A percentile compares a stretch with the other conserved stretches of the same genome.
Conservation (phyloP, 2,797 vertebrate species). For the Falco columbarius region DNA sequence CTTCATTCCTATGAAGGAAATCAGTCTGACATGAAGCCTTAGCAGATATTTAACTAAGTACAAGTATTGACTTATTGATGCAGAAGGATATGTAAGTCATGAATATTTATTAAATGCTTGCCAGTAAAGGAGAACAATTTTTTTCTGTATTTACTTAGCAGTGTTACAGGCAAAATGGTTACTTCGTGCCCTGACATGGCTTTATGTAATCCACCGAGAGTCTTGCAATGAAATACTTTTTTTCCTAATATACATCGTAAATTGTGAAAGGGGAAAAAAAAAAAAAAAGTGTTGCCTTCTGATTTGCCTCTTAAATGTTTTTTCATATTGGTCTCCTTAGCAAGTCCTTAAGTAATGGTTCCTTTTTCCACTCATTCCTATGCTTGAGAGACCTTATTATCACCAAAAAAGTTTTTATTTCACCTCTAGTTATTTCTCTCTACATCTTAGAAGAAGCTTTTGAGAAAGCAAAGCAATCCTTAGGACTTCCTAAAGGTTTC, state of each 20-base stretch:
- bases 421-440: background rate
- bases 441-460: background rate
- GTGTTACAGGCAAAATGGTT: background rate
- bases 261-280: background rate
- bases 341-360: background rate
- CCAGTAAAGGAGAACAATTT: background rate
- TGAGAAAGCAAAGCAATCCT: background rate
- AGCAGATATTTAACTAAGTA: background rate
- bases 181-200: background rate
- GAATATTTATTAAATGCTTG: background rate
- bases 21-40: background rate
- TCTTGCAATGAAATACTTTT: background rate
- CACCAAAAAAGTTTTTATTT: background rate
- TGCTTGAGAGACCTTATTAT: background rate
- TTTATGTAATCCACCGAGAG: background rate
- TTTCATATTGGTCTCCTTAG: background rate
- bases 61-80: background rate
- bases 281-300: background rate
- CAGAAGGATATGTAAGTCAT: background rate
- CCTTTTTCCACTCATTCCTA: background rate
- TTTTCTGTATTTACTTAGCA: background rate
- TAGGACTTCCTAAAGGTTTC: background rate
- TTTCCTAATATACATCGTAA: background rate
- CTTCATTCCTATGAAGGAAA: background rate
- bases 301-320: background rate